Evolutionary conservation across 1,140 invertebrate species (phyloP).

Genomic region (Pachyrhynchus sulphureomaculatus): DNA sequence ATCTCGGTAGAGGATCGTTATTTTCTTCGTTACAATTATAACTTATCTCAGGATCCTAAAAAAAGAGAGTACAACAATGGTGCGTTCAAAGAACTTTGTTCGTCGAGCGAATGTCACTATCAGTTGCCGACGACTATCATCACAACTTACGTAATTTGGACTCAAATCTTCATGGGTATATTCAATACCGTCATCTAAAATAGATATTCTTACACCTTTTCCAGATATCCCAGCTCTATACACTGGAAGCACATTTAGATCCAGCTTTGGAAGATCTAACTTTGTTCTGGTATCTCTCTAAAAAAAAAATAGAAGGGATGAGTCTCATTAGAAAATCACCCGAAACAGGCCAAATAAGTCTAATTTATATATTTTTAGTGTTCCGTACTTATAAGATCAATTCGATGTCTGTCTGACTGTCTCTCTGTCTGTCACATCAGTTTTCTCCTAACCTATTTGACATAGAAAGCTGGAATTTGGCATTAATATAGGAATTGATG

Average conservation of each 20-base stretch:
- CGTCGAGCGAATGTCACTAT: too few relatives aligned
- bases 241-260: constrained; percentile 76
- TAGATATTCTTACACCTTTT: constrained; percentile 73
- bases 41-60: constrained; percentile 80
- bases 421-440: too few relatives aligned
- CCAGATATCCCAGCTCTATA: constrained; percentile 81
- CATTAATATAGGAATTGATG: too few relatives aligned
- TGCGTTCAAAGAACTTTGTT: background rate
- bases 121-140: too few relatives aligned
- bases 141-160: constrained; percentile 80
- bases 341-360: too few relatives aligned
- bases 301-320: constrained; percentile 44
- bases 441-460: too few relatives aligned
- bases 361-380: too few relatives aligned
- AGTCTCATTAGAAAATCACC: too few relatives aligned
- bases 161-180: constrained; percentile 77
- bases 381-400: too few relatives aligned
- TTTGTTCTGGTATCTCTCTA: constrained; percentile 66
- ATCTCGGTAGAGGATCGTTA: constrained; percentile 72
- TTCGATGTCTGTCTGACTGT: too few relatives aligned
- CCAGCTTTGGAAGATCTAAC: constrained; percentile 63
- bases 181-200: constrained; percentile 87
- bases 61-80: constrained; percentile 11
- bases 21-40: constrained; percentile 81
- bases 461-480: too few relatives aligned